These are phyloP conservation scores for Heterotis niloticus DNA, from an alignment of 2,113 vertebrate genomes.

Conservation along the genomic window DNA sequence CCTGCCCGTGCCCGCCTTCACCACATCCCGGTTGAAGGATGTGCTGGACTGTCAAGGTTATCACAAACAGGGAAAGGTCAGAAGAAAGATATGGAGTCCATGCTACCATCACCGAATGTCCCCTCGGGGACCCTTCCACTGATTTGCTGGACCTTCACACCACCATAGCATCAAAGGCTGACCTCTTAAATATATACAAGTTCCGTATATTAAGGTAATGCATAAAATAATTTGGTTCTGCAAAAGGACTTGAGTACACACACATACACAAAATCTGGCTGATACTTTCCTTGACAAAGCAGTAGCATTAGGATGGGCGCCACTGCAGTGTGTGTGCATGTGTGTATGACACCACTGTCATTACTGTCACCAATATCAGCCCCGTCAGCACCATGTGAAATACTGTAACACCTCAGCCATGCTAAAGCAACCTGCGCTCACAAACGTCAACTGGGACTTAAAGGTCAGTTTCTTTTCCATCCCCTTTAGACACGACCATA, in stretches of 20 bases:
- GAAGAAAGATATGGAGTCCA: background rate
- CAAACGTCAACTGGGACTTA: background rate
- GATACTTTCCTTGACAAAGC: background rate
- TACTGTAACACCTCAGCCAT: background rate
- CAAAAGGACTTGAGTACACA: background rate
- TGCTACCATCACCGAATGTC: background rate
- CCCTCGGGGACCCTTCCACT: background rate
- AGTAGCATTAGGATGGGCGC: background rate
- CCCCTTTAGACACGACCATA: slow-evolving; percentile 24
- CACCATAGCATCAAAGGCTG: too few relatives aligned
- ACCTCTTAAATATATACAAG: too few relatives aligned
- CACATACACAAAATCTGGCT: background rate
- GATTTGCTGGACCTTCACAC: too few relatives aligned
- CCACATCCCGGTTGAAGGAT: slow-evolving; percentile 86
- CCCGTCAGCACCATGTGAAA: background rate
- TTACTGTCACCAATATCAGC: too few relatives aligned
- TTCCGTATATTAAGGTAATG: background rate
- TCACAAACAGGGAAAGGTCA: slow-evolving; percentile 18
- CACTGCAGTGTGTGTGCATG: too few relatives aligned
- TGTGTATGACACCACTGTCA: too few relatives aligned
- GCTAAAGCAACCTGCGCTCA: background rate
- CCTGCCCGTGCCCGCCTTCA: slow-evolving; percentile 92
- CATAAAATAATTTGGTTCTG: background rate
- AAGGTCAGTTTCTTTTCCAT: slow-evolving; percentile 14
- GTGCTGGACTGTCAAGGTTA: slow-evolving; percentile 79